Conservation (phyloP, 2,888 invertebrate genomes). For the Diplazon laetatorius region DNA sequence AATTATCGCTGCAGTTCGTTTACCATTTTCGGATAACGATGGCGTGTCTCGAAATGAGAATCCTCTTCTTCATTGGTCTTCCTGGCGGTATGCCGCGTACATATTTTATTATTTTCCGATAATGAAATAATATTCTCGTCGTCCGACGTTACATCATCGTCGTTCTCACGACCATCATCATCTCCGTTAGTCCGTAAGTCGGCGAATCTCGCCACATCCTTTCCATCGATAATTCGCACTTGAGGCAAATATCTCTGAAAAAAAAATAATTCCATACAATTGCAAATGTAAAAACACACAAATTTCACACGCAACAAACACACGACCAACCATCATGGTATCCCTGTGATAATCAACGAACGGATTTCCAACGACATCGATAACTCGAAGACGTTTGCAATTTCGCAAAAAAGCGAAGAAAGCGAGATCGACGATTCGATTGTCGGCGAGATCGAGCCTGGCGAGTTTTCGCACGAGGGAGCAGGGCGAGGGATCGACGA, state of each 20-base stretch:
- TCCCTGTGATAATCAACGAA: conserved; percentile 53
- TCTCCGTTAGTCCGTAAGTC: neutral
- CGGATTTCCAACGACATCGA: conserved; percentile 55
- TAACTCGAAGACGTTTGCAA: conserved; percentile 51
- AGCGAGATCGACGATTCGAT: conserved; percentile 51
- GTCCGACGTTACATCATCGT: conserved; percentile 10
- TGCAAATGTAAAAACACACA: no score
- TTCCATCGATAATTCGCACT: conserved; percentile 61
- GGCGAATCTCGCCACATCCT: conserved; percentile 14
- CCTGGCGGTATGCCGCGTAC: neutral
- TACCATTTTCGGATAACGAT: neutral
- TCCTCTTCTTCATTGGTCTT: neutral
- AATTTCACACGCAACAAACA: no score
- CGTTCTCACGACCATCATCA: neutral
- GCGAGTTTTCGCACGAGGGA: conserved; percentile 57
- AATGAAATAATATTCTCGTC: conserved; percentile 18
- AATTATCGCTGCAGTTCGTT: no score
- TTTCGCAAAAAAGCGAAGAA: conserved; percentile 56
- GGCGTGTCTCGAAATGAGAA: neutral
- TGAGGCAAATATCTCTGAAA: conserved; percentile 58
- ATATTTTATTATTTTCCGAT: neutral
- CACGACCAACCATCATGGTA: conserved; percentile 47
- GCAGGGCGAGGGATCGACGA: conserved; percentile 57
- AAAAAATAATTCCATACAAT: no score
- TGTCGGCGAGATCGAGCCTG: conserved; percentile 53